phyloP scores from a whole-genome alignment of 2,888 invertebrate species.

The Sarcophaga variegata region DNA sequence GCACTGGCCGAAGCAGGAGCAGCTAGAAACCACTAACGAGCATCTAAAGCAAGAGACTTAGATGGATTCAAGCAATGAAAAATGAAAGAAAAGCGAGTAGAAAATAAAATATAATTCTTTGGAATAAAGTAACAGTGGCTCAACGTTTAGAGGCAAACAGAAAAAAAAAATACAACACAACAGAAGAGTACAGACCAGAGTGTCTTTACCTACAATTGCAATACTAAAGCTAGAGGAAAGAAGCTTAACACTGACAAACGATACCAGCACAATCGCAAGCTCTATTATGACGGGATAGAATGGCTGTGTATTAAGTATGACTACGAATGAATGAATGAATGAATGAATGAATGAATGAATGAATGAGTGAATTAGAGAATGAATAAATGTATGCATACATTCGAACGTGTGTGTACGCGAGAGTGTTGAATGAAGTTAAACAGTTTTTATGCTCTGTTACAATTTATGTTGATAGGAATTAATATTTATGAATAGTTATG shows the following conservation, averaged over 20 bases:
- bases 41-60: not conserved
- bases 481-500: constrained; percentile 60
- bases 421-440: constrained; percentile 3
- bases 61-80: not conserved
- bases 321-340: too few species aligned
- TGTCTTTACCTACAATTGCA: constrained; percentile 30
- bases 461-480: constrained; percentile 53
- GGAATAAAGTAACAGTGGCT: constrained; percentile 35
- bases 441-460: constrained; percentile 28
- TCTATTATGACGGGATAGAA: constrained; percentile 2
- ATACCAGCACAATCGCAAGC: not conserved
- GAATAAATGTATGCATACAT: not conserved
- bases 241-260: constrained; percentile 27
- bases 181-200: not conserved
- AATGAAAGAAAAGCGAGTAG: not conserved
- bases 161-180: too few species aligned
- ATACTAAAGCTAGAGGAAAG: constrained; percentile 4
- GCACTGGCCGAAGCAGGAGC: not conserved
- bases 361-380: not conserved
- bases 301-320: constrained; percentile 1
- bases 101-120: constrained; percentile 10
- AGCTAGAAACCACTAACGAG: not conserved
- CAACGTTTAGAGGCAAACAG: constrained; percentile 11
- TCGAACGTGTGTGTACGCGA: not conserved
- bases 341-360: too few species aligned